Evolutionary conservation across 2,113 vertebrate species (phyloP).

Genomic region (Psittacus erithacus): DNA sequence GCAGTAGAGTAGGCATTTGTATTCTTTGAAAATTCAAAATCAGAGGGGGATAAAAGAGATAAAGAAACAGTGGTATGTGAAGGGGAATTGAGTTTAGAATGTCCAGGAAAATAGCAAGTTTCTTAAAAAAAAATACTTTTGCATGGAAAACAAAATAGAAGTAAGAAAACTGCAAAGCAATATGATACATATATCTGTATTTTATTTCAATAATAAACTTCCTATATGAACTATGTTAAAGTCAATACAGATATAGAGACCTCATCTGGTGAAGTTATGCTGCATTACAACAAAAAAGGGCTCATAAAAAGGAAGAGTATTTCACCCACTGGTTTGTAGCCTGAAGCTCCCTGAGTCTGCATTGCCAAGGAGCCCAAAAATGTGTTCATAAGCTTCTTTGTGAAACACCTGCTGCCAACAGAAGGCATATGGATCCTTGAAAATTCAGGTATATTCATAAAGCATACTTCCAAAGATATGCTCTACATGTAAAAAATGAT

Average conservation of each 20-base stretch:
- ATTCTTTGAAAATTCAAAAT: constrained; percentile 14
- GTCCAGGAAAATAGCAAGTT: neutral
- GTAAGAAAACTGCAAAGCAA: neutral
- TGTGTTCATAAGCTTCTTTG: neutral
- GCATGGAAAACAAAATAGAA: neutral
- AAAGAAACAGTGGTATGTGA: neutral
- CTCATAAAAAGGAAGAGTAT: neutral
- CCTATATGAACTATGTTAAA: neutral
- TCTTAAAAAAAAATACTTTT: neutral
- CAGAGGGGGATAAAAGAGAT: neutral
- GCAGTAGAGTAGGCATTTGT: neutral
- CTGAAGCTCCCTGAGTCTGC: neutral
- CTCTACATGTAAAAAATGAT: neutral
- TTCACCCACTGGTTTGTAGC: neutral
- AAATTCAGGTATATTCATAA: neutral
- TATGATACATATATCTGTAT: neutral
- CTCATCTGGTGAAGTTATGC: neutral
- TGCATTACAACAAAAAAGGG: neutral
- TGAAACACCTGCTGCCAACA: constrained; percentile 11
- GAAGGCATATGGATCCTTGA: neutral
- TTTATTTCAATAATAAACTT: neutral
- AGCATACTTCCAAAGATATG: neutral
- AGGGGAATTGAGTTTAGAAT: neutral
- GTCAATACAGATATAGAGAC: neutral
- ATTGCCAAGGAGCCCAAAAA: neutral